A percentile compares a stretch with the other conserved stretches of the same genome.
Conservation (phyloP, 2,797 vertebrate genomes). For the Tolypeutes matacus region DNA sequence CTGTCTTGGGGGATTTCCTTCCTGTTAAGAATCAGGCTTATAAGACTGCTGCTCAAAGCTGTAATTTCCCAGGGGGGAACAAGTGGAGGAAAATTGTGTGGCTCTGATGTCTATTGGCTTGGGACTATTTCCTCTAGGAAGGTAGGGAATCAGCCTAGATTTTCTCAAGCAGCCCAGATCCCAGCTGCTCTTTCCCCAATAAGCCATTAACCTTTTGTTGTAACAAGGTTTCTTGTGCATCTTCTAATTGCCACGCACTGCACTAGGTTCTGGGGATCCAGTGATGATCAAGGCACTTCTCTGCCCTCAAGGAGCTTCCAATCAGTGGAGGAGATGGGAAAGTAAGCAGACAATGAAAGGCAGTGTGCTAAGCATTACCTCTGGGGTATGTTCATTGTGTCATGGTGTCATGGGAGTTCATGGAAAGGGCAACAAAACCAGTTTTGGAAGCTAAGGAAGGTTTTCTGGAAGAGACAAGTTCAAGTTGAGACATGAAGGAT, state of each 20-base stretch:
- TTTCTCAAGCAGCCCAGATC: background rate
- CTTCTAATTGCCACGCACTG: background rate
- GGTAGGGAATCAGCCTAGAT: background rate
- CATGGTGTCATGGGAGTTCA: background rate
- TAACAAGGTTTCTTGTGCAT: background rate
- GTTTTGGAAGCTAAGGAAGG: background rate
- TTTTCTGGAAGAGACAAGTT: background rate
- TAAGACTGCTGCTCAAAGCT: background rate
- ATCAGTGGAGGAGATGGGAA: background rate
- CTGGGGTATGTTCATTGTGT: background rate
- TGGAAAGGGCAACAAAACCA: background rate
- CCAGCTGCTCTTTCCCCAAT: background rate
- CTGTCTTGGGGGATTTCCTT: background rate
- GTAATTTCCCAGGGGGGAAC: slow-evolving; percentile 27
- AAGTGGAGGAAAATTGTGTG: slow-evolving; percentile 41
- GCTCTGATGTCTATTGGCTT: background rate
- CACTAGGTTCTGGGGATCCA: background rate
- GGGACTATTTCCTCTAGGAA: background rate
- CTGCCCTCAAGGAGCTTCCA: background rate
- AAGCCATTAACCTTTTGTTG: background rate
- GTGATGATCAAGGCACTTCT: background rate
- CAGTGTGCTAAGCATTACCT: background rate
- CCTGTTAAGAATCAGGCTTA: background rate
- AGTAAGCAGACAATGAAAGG: background rate
- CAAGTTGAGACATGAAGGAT: background rate